These are phyloP conservation scores for Alcedo atthis DNA, from an alignment of 2,797 vertebrate species.

Conservation along the genomic window DNA sequence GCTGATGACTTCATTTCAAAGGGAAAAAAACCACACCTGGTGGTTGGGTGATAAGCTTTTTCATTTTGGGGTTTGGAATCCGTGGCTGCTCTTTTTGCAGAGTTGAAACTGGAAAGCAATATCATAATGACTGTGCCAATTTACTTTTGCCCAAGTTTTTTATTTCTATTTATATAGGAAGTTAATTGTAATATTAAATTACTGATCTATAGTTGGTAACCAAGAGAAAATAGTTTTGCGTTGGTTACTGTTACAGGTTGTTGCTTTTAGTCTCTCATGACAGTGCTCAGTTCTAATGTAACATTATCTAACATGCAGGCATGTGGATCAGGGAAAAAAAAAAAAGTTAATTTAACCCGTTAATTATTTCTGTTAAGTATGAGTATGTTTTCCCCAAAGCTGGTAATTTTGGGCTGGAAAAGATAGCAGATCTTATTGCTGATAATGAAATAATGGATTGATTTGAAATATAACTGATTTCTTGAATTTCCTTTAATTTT, in stretches of 20 bases:
- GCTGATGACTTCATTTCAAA: background rate
- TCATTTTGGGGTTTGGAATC: background rate
- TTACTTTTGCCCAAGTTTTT: slow-evolving; percentile 65
- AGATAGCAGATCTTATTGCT: slow-evolving; percentile 11
- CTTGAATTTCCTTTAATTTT: slow-evolving; percentile 38
- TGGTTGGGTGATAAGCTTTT: background rate
- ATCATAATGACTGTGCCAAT: slow-evolving; percentile 82
- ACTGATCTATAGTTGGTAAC: slow-evolving; percentile 28
- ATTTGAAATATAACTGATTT: slow-evolving; percentile 53
- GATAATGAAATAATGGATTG: slow-evolving; percentile 14
- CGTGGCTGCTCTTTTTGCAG: slow-evolving; percentile 39
- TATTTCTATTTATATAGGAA: slow-evolving; percentile 72
- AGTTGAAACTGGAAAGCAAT: slow-evolving; percentile 76
- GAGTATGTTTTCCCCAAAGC: slow-evolving; percentile 67
- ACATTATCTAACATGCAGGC: slow-evolving; percentile 80
- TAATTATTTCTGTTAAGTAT: slow-evolving; percentile 59
- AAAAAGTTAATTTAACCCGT: slow-evolving; percentile 54
- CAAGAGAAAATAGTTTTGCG: slow-evolving; percentile 34
- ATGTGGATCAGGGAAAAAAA: slow-evolving; percentile 77
- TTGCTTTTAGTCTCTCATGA: slow-evolving; percentile 64
- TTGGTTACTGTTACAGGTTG: slow-evolving; percentile 70
- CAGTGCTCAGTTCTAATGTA: slow-evolving; percentile 42
- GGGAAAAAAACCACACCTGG: background rate
- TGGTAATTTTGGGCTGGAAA: slow-evolving; percentile 62
- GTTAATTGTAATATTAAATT: slow-evolving; percentile 54